Base-by-base conservation (phyloP, 2,113 vertebrate genomes). In the Petroica traversi region DNA sequence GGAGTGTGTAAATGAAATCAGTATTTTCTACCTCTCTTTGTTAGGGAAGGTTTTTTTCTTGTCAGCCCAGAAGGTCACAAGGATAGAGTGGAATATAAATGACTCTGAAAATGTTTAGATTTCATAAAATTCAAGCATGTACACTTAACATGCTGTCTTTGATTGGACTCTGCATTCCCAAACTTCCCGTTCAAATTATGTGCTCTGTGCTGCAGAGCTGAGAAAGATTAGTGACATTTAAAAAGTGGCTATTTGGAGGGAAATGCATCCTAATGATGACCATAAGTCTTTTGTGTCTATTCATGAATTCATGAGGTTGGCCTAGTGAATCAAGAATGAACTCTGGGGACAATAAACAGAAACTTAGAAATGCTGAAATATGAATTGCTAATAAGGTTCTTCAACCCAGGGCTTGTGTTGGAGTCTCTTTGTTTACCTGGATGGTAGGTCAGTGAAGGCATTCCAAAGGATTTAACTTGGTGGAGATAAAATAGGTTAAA, bases 241-340 rank as follows among this genome's bases (percentile, higher is more conserved):
- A 77, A 57, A 88, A 77, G 87, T 1, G 3, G 10, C 52, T n/a
- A 7, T 43, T 78, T 48, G 78, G 82, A 77, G 67, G 89, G 82
- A 89, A 94, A 83, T 80, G 20, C 81, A 79, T 76, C 74, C 63
- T 93, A 88, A 90, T 94, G 93, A 89, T 86, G 85, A 43, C 89
- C 72, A 11, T 64, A 66, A 96, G 55, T 93, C 94, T 94, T 94
- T 94, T 96, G 95, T 94, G 82, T 94, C 85, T 96, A 95, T 96
- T 96, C 92, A 88, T 94, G 93, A 94, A 96, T 95, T 95, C 87
- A 36, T 66, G 81, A 77, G 81, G 73, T 54, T 69, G 36, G 51
- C 25, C 58, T 69, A 12, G 72, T 74, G 85, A 51, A 77, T 80
- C 1, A 2, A 33, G 67, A 80, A 52, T 77, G 82, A 95, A 83